Evolutionary conservation across 2,888 invertebrate genomes (phyloP), one percentile per base, ranked within the genome.

Genomic region (Sisyra nigra): DNA sequence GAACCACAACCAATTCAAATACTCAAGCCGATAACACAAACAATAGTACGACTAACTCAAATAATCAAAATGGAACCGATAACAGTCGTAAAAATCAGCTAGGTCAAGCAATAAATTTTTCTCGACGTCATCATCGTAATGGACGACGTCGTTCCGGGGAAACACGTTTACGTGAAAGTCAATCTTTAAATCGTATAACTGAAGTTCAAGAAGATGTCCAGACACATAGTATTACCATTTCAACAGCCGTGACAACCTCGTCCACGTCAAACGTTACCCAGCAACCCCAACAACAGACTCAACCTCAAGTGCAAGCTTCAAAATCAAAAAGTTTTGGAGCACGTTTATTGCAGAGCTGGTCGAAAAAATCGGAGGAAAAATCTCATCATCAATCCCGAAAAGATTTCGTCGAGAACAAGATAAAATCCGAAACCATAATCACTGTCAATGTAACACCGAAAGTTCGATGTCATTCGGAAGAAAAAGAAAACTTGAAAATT

Each of bases 171-270:
- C 70, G 86, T 8, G 86, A 87, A 64, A 85, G 84, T 51, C 85
- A 87, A 56, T 86, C 86, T 18, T 64, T 87, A 47, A 87, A 86
- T 61, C 74, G 86, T 48, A 86, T 87, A 49, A 85, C 85, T 11
- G 87, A 87, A 65, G 85, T 85, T 49, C 84, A 85, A 60, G 85
- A 85, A 59, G 80, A 76, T 43, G 72, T 65, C 33, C 53, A 57
- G 31, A 47, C 51, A 39, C 62, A 58, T 51, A 54, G 56, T 10
- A 47, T 61, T 31, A 55, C 60, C 15, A 58, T 59, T 19, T 49
- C 54, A 5, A 49, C 46, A 15, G 47, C 59, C 8, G 53, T 61
- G 8, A 46, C 58, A 8, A 53, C 62, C 8, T 48, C 53, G 5
- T 47, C 44, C 13, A 46, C 24, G 7, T 3, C 24, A 24, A 24